Conservation (phyloP, 2,888 invertebrate genomes). For the Tetragonula carbonaria region DNA sequence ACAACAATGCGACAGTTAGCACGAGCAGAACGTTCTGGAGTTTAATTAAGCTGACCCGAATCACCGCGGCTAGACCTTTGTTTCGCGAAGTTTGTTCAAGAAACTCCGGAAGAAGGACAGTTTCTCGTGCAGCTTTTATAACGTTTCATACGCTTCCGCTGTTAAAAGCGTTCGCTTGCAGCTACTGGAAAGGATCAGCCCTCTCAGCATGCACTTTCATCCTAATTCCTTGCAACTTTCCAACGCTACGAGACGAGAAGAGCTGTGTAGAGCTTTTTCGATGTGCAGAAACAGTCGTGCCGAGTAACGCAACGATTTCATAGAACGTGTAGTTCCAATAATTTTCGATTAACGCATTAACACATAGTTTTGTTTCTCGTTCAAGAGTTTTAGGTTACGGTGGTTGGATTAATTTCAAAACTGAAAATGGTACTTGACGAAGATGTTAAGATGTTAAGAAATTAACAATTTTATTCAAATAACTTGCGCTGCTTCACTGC, state of each 20-base stretch:
- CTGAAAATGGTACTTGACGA: not conserved
- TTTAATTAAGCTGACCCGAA: conserved; percentile 65
- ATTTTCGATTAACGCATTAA: not conserved
- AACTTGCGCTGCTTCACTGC: no score
- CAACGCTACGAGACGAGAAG: not conserved
- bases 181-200: not conserved
- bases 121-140: conserved; percentile 10
- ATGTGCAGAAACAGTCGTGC: not conserved
- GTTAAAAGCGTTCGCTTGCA: conserved; percentile 17
- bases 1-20: conserved; percentile 44
- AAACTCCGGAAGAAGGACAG: conserved; percentile 16
- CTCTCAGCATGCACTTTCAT: not conserved
- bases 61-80: conserved; percentile 41
- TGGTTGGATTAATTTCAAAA: not conserved
- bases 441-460: not conserved
- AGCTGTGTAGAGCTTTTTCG: not conserved
- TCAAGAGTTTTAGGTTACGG: not conserved
- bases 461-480: not conserved
- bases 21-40: conserved; percentile 43
- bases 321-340: not conserved
- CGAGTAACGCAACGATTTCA: not conserved
- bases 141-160: conserved; percentile 2
- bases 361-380: not conserved
- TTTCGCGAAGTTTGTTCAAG: conserved; percentile 32
- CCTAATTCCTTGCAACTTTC: conserved; percentile 2